Evolutionary conservation across 1,140 invertebrate species (phyloP).

Genomic region (Sweltsa coloradensis): DNA sequence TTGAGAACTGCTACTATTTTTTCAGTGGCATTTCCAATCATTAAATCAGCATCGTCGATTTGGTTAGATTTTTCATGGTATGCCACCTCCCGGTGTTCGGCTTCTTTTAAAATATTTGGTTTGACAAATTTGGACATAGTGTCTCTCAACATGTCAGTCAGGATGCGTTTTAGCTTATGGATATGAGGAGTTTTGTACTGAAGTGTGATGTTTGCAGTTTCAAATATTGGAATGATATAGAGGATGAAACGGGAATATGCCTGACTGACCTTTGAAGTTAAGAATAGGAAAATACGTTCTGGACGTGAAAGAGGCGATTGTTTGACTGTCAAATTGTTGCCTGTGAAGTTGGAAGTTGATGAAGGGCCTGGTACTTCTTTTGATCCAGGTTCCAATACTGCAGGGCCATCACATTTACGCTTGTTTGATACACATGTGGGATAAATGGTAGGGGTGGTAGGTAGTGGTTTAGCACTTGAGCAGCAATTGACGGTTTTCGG

Average conservation of each 20-base stretch:
- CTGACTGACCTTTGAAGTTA: not conserved
- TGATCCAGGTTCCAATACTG: not conserved
- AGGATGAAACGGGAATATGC: too few relatives aligned
- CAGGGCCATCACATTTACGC: not conserved
- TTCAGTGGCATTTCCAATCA: not conserved
- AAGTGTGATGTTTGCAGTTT: not conserved
- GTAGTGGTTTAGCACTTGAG: not conserved
- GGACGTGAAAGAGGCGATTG: not conserved
- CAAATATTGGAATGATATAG: conserved; percentile 2
- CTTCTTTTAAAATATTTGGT: not conserved
- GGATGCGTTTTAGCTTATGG: not conserved
- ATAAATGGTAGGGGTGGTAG: not conserved
- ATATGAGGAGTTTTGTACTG: not conserved
- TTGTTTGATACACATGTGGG: not conserved
- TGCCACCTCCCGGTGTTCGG: not conserved
- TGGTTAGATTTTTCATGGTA: not conserved
- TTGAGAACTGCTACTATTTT: not conserved
- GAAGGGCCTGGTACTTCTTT: not conserved
- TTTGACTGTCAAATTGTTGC: too few relatives aligned
- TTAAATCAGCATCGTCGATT: conserved; percentile 1
- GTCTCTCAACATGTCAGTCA: not conserved
- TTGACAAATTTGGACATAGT: not conserved
- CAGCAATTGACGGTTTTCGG: not conserved
- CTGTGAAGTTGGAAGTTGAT: not conserved
- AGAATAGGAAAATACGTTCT: conserved; percentile 1